phyloP scores from a whole-genome alignment of 2,113 vertebrate species.

The Pyrgilauda ruficollis region DNA sequence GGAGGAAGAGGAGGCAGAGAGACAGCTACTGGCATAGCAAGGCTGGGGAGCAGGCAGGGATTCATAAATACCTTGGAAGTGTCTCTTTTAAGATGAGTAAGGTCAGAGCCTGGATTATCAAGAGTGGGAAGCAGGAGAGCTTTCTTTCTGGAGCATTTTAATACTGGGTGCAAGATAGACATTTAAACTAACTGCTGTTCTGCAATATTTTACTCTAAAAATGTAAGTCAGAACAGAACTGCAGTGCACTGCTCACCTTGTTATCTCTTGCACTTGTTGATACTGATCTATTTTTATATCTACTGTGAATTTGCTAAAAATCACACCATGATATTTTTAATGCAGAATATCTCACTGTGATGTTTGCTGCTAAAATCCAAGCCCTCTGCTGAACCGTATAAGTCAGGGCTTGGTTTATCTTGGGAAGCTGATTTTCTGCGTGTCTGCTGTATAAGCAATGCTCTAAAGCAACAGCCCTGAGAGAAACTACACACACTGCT shows the following conservation, averaged over 20 bases:
- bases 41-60: background rate
- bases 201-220: background rate
- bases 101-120: background rate
- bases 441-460: background rate
- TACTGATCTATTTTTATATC: background rate
- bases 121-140: background rate
- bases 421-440: background rate
- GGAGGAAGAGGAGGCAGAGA: background rate
- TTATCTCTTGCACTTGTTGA: background rate
- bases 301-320: background rate
- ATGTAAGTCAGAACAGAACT: background rate
- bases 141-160: background rate
- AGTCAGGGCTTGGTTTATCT: background rate
- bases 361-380: background rate
- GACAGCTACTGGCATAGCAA: background rate
- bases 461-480: background rate
- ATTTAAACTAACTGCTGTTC: background rate
- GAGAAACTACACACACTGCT: accelerated
- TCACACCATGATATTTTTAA: background rate
- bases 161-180: background rate
- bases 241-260: background rate
- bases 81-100: background rate
- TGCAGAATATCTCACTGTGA: background rate
- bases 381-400: background rate
- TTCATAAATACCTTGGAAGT: background rate